phyloP scores from a whole-genome alignment of 2,888 invertebrate species.

The Amphimallon solstitiale region DNA sequence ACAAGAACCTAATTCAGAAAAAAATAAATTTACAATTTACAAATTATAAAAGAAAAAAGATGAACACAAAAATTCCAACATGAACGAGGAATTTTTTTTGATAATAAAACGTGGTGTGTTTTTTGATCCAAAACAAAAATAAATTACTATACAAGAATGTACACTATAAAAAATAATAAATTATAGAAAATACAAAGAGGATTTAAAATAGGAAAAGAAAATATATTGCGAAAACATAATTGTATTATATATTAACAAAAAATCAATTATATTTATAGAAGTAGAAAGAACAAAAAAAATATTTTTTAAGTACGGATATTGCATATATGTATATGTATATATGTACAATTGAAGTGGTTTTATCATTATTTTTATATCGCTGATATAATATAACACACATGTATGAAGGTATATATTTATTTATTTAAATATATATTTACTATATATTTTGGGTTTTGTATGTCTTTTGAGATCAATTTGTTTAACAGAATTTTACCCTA shows the following conservation, averaged over 20 bases:
- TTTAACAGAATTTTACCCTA: conserved; percentile 22
- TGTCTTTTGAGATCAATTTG: conserved; percentile 59
- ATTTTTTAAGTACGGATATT: conserved; percentile 46
- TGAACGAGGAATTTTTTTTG: background rate
- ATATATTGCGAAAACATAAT: conserved; percentile 7
- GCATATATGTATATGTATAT: conserved; percentile 18
- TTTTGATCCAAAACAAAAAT: conserved; percentile 50
- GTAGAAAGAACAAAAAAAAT: conserved; percentile 11
- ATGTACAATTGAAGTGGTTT: background rate
- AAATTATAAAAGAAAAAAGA: too few species aligned
- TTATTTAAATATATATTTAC: conserved; percentile 40
- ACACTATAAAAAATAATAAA: conserved; percentile 55
- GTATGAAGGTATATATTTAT: conserved; percentile 35
- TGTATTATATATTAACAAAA: conserved; percentile 3
- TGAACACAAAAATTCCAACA: too few species aligned
- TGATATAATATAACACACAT: conserved; percentile 4
- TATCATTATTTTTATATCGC: conserved; percentile 4
- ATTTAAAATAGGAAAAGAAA: conserved; percentile 13
- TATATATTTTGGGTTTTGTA: conserved; percentile 48
- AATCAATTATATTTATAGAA: too few species aligned
- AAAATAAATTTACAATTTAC: conserved; percentile 31
- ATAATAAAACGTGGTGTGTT: conserved; percentile 12
- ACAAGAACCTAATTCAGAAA: too few species aligned
- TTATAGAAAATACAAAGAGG: conserved; percentile 40
- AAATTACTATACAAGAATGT: conserved; percentile 63